Evolutionary conservation across 2,113 vertebrate species (phyloP).

Genomic region (Hyperopisus bebe): DNA sequence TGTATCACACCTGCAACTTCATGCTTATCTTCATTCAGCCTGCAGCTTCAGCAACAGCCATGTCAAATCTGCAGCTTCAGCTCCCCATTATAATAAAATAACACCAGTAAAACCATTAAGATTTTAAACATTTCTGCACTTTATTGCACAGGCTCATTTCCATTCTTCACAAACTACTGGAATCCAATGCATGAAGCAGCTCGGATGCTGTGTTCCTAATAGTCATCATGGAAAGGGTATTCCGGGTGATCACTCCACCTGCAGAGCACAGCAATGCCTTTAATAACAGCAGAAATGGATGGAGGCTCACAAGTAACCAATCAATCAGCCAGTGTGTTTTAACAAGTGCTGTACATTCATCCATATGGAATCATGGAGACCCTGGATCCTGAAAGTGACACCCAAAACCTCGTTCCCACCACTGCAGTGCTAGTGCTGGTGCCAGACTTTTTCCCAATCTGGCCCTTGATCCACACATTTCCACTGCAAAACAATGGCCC

Average conservation of each 20-base stretch:
- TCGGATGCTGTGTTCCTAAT: slow-evolving; percentile 41
- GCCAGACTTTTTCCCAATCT: too few species aligned
- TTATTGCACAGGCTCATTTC: background rate
- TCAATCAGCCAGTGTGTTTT: background rate
- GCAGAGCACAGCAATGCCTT: slow-evolving; percentile 9
- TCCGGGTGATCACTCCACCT: slow-evolving; percentile 90
- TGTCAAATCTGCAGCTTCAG: background rate
- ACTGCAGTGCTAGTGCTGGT: background rate
- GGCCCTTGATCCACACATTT: background rate
- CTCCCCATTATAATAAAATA: background rate
- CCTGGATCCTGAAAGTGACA: background rate
- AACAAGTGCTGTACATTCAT: background rate
- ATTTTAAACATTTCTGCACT: background rate
- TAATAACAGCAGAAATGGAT: background rate
- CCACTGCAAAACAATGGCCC: too few species aligned
- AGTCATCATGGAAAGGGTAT: slow-evolving; percentile 85
- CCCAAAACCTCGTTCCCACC: background rate
- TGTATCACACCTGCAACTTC: background rate
- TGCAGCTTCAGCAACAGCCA: background rate
- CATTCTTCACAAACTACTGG: background rate
- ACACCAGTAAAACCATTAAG: background rate
- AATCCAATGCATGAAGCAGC: background rate
- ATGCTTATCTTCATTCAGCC: background rate
- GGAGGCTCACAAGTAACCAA: background rate
- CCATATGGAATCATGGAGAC: background rate